Conservation (phyloP, 2,888 invertebrate species). For the Pachycephus smyrnensis region DNA sequence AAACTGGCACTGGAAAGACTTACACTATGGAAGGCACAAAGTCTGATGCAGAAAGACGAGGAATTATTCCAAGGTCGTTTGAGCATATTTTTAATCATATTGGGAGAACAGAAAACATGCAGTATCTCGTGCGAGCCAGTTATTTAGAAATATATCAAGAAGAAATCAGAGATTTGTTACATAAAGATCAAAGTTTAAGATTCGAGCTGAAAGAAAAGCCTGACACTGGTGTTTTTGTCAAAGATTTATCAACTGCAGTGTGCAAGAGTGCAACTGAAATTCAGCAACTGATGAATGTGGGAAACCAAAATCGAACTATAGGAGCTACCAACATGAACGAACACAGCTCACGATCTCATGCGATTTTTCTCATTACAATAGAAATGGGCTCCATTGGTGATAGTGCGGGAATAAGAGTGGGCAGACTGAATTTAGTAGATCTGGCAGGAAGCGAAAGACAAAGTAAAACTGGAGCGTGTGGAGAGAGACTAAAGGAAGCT, state of each 20-base stretch:
- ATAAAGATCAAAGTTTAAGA: constrained; percentile 76
- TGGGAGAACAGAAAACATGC: constrained; percentile 88
- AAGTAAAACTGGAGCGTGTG: constrained; percentile 95
- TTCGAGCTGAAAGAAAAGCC: constrained; percentile 82
- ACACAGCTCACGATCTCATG: constrained; percentile 97
- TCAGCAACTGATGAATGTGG: constrained; percentile 91
- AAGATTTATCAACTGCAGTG: constrained; percentile 93
- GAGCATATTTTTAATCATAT: constrained; percentile 98
- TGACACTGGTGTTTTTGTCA: constrained; percentile 93
- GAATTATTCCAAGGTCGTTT: constrained; percentile 96
- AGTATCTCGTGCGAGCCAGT: constrained; percentile 95
- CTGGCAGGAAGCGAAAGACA: constrained; percentile 98
- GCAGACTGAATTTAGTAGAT: constrained; percentile 97
- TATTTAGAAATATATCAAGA: constrained; percentile 98
- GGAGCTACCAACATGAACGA: constrained; percentile 99
- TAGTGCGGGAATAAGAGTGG: constrained; percentile 76
- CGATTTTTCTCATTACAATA: constrained; percentile 97
- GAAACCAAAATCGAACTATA: constrained; percentile 94
- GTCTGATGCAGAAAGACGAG: constrained; percentile 77
- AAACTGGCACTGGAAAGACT: constrained; percentile 95
- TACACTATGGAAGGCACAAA: constrained; percentile 81
- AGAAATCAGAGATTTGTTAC: constrained; percentile 79
- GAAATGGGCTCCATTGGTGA: constrained; percentile 88
- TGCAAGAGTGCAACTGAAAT: constrained; percentile 96
- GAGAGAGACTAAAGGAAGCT: constrained; percentile 93